Percentiles rank a stretch among this genome's conserved stretches.
Conservation (phyloP, 2,797 vertebrate genomes). For the Amazona ochrocephala region DNA sequence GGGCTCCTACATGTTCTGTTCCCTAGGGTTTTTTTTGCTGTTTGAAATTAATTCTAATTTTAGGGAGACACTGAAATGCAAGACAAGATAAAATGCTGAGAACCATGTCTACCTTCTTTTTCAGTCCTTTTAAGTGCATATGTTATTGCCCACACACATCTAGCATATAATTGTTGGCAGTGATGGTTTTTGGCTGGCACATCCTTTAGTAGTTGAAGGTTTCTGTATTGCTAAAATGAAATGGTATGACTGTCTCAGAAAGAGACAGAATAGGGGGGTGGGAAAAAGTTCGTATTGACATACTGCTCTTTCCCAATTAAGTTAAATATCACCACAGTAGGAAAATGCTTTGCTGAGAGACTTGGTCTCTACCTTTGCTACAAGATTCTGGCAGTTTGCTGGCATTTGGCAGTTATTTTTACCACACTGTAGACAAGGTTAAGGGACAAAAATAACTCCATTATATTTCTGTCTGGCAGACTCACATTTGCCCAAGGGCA, state of each 20-base stretch:
- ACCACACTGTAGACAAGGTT: neutral
- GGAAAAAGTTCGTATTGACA: constrained; percentile 62
- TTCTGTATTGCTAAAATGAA: constrained; percentile 63
- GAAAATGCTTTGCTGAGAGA: constrained; percentile 14
- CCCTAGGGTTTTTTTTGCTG: neutral
- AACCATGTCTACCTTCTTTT: constrained; percentile 65
- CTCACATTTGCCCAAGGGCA: neutral
- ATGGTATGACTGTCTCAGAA: constrained; percentile 39
- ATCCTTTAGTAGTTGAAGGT: constrained; percentile 58
- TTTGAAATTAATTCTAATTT: constrained; percentile 64
- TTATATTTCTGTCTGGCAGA: constrained; percentile 22
- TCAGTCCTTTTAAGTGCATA: constrained; percentile 67
- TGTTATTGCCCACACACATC: constrained; percentile 72
- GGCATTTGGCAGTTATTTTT: constrained; percentile 35
- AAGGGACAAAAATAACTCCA: neutral
- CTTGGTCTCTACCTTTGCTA: constrained; percentile 21
- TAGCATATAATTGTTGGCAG: constrained; percentile 70
- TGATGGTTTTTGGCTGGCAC: constrained; percentile 69
- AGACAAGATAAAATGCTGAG: constrained; percentile 60
- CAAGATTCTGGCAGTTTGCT: constrained; percentile 19
- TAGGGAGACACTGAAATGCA: constrained; percentile 48
- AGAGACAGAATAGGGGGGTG: constrained; percentile 46
- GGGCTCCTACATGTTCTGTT: constrained; percentile 41
- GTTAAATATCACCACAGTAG: constrained; percentile 46
- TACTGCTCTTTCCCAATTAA: constrained; percentile 60